Evolutionary conservation across 2,113 vertebrate genomes (phyloP), one percentile per base, ranked within the genome.

Genomic region (Climacteris rufus): DNA sequence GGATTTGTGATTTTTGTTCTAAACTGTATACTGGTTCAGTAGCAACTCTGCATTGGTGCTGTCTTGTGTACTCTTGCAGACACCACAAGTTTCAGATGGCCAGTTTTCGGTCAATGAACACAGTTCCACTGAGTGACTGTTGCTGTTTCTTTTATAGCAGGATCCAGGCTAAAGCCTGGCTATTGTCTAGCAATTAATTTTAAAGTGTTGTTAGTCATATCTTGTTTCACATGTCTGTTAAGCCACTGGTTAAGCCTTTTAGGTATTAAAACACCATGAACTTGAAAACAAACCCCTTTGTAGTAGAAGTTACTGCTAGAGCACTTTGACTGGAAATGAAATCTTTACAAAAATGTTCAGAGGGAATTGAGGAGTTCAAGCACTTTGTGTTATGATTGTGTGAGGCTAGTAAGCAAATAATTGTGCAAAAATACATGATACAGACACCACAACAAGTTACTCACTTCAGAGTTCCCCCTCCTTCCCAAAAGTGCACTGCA

Each of bases 51-150:
- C 19, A 15, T 24, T 64, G 33, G 11, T 79, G 20, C 24, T 45
- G 11, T 28, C 28, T 82, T 70, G 30, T 40, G 20, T 52, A 1
- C 61, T 79, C 18, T 42, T 85, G 10, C 25, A 31, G 37, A 44
- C 15, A 13, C 6, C 35, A 31, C 31, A 45, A 28, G 12, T 28
- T 75, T 31, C 70, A 77, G 31, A 56, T 70, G n/a, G 25, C 11
- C 1, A 4, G 1, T 64, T 68, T 92, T 82, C 40, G n/a, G 14
- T 49, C 0, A 0, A 17, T 75, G 52, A 64, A 19, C n/a, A 35
- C 13, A 35, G 10, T 56, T 85, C 12, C 10, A n/a, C 35, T 60
- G 33, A 45, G 28, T 19, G 19, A 20, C 22, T 68, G 6, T 27
- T 85, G 25, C 35, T 77, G 8, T 24, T 89, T 82, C 28, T 60